A percentile compares a stretch with the other conserved stretches of the same genome.
phyloP scores from a whole-genome alignment of 1,140 invertebrate genomes.

The Sycobia sp. region DNA sequence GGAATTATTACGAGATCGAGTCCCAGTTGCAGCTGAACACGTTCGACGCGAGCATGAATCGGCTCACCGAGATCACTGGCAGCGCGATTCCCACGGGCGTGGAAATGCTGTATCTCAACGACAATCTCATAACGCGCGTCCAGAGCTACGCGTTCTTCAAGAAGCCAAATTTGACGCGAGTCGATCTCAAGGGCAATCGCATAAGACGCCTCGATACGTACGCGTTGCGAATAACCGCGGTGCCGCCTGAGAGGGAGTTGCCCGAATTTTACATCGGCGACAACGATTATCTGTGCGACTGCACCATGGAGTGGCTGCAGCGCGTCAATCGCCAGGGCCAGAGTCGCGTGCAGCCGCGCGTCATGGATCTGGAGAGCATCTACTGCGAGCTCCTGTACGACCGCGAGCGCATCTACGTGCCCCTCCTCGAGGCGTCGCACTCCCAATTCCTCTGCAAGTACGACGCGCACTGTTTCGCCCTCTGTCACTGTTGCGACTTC shows the following conservation, averaged over 20 bases:
- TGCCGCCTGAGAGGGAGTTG: constrained; percentile 75
- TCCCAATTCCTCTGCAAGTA: constrained; percentile 92
- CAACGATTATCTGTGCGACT: constrained; percentile 91
- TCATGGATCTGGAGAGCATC: constrained; percentile 87
- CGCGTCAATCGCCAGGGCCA: constrained; percentile 77
- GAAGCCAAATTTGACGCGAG: constrained; percentile 85
- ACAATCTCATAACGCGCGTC: constrained; percentile 85
- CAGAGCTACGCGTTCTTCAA: constrained; percentile 93
- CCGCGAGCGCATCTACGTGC: constrained; percentile 76
- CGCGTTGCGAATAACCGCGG: constrained; percentile 80
- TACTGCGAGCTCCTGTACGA: constrained; percentile 87
- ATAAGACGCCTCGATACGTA: constrained; percentile 85
- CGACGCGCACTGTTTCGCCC: constrained; percentile 84
- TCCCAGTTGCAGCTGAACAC: constrained; percentile 79
- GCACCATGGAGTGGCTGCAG: constrained; percentile 83
- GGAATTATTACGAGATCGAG: constrained; percentile 90
- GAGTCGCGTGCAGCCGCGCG: constrained; percentile 79
- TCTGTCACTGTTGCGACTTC: constrained; percentile 93
- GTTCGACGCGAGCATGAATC: constrained; percentile 86
- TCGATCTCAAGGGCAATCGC: constrained; percentile 84
- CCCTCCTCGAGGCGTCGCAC: constrained; percentile 80
- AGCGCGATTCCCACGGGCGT: constrained; percentile 86
- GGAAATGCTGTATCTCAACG: constrained; percentile 81
- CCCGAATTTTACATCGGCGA: constrained; percentile 90
- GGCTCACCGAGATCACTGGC: constrained; percentile 82